Percentiles rank a stretch among this genome's conserved stretches.
Evolutionary conservation across 1,140 invertebrate species (phyloP).

Genomic region (Solen grandis): DNA sequence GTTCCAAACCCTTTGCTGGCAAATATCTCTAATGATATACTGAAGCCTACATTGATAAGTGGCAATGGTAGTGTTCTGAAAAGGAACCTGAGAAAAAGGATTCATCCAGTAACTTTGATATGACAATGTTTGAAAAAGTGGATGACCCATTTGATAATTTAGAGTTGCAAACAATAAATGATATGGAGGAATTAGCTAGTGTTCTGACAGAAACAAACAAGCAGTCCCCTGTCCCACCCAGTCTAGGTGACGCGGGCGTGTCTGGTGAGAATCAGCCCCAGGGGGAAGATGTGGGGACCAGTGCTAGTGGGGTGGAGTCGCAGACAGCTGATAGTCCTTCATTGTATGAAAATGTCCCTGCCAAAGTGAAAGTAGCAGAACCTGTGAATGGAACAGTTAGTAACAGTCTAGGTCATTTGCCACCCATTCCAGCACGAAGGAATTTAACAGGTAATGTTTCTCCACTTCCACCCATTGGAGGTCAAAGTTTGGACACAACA

Average conservation of each 20-base stretch:
- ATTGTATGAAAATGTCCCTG: constrained; percentile 43
- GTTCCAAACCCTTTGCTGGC: constrained; percentile 44
- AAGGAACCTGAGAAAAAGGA: not conserved
- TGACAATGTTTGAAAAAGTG: constrained; percentile 70
- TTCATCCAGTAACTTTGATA: constrained; percentile 62
- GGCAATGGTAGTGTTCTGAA: not conserved
- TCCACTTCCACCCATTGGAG: constrained; percentile 43
- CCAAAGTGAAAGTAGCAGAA: not conserved
- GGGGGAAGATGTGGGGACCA: not conserved
- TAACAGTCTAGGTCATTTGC: constrained; percentile 4
- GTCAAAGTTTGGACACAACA: constrained; percentile 13
- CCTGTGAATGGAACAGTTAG: not conserved
- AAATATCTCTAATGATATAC: constrained; percentile 60
- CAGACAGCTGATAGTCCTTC: not conserved
- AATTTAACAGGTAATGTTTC: constrained; percentile 14
- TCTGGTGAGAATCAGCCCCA: too few relatives aligned
- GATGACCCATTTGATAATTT: constrained; percentile 73
- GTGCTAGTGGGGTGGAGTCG: not conserved
- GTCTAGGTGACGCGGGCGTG: not conserved
- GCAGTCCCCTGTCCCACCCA: not conserved
- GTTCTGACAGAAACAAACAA: constrained; percentile 52
- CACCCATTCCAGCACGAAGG: constrained; percentile 39
- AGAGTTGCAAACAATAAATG: constrained; percentile 70
- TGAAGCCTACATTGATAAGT: constrained; percentile 61
- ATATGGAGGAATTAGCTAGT: constrained; percentile 68